Evolutionary conservation across 2,888 invertebrate species (phyloP).

Genomic region (Opisthograptis luteolata): DNA sequence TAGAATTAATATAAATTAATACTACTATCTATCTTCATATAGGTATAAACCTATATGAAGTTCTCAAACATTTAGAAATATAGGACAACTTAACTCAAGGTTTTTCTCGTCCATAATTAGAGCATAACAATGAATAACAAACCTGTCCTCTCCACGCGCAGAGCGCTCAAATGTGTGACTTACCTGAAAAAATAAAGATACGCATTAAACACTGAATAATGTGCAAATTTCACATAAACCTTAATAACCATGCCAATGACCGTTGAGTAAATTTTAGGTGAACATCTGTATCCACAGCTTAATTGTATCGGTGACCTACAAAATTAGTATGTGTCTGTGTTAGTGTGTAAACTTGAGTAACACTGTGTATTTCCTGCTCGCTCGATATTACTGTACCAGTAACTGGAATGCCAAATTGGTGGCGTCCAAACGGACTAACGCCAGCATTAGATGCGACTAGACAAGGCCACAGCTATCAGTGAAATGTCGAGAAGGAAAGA

Average conservation of each 20-base stretch:
- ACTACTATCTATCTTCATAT: too few relatives aligned
- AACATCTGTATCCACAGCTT: constrained; percentile 64
- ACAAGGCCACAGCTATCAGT: constrained; percentile 84
- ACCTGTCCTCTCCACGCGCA: constrained; percentile 30
- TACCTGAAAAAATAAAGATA: constrained; percentile 67
- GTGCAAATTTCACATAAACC: background rate
- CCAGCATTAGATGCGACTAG: constrained; percentile 84
- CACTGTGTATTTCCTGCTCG: constrained; percentile 14
- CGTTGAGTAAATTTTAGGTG: constrained; percentile 36
- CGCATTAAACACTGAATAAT: constrained; percentile 4
- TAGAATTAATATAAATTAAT: too few relatives aligned
- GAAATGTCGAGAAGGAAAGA: constrained; percentile 84
- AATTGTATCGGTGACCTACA: constrained; percentile 49
- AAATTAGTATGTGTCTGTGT: constrained; percentile 45
- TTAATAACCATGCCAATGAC: constrained; percentile 54
- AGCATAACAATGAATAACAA: constrained; percentile 31
- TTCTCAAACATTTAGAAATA: background rate
- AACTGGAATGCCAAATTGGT: constrained; percentile 49
- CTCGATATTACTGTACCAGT: constrained; percentile 29
- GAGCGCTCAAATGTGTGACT: constrained; percentile 47
- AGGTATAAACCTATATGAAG: background rate
- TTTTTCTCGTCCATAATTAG: constrained; percentile 11
- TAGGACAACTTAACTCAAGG: constrained; percentile 8
- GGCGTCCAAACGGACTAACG: constrained; percentile 72
- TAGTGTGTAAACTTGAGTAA: constrained; percentile 19